Evolutionary conservation across 92 coral and sea anemone genomes (phyloP).

Genomic region (Phymanthus crucifer): DNA sequence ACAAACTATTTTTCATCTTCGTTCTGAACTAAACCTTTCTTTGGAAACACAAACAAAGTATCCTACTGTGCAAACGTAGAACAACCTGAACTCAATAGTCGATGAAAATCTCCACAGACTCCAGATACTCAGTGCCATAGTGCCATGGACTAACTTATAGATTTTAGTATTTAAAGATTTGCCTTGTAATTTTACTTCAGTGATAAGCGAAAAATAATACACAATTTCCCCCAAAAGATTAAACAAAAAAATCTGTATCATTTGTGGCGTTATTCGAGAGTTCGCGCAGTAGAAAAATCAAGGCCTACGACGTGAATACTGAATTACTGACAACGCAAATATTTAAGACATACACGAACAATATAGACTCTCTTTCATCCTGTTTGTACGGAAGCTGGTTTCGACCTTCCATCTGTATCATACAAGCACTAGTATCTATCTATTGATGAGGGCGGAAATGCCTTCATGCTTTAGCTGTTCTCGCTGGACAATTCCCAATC

Average conservation of each 20-base stretch:
- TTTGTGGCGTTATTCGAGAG: too few species aligned
- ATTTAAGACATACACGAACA: not conserved
- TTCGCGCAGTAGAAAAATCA: not conserved
- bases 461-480: slow-evolving; percentile 12
- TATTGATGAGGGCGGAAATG: slow-evolving; percentile 10
- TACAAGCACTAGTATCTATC: not conserved
- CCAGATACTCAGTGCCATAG: too few species aligned
- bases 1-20: too few species aligned
- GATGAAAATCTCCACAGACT: too few species aligned
- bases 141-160: too few species aligned
- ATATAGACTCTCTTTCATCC: not conserved
- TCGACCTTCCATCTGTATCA: not conserved
- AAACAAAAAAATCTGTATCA: not conserved
- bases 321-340: not conserved
- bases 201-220: not conserved
- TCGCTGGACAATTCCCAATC: slow-evolving; percentile 7
- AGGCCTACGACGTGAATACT: not conserved
- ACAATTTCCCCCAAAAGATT: not conserved
- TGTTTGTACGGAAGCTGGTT: slow-evolving; percentile 10
- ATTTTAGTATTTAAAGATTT: too few species aligned
- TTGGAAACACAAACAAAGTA: too few species aligned
- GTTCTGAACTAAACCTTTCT: too few species aligned
- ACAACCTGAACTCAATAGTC: too few species aligned
- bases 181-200: too few species aligned
- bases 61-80: too few species aligned